Percentiles rank a stretch among this genome's conserved stretches.
These are phyloP conservation scores for Sebastes dallii DNA, from an alignment of 2,797 vertebrate genomes.

Conservation along the genomic window DNA sequence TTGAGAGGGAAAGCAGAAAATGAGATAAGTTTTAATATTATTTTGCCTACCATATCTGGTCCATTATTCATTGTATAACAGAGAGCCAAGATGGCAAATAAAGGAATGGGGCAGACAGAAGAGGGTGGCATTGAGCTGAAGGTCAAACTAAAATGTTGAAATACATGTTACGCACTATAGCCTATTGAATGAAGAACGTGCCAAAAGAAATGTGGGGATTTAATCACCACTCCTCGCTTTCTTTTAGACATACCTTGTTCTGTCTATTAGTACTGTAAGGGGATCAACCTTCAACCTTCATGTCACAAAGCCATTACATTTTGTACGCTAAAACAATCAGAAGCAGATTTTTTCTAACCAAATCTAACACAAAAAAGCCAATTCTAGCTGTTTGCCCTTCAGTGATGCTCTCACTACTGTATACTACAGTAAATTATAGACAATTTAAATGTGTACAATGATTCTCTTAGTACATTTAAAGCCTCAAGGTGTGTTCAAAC, in stretches of 20 bases:
- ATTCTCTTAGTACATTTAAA: background rate
- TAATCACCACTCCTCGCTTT: background rate
- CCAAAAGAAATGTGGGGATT: background rate
- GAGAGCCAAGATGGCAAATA: constrained; percentile 20
- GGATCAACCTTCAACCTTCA: background rate
- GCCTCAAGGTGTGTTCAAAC: background rate
- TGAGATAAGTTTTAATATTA: constrained; percentile 1
- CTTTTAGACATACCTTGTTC: background rate
- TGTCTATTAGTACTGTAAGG: background rate
- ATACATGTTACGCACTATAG: background rate
- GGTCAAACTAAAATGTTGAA: constrained; percentile 4
- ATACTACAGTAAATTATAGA: background rate
- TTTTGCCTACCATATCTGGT: constrained; percentile 13
- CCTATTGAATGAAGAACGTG: background rate
- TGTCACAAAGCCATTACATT: background rate
- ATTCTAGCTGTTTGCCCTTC: background rate
- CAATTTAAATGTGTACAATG: background rate
- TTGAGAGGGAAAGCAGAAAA: background rate
- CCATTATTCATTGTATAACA: constrained; percentile 25
- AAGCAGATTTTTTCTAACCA: background rate
- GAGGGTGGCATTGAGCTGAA: background rate
- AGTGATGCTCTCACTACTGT: background rate
- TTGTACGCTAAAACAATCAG: background rate
- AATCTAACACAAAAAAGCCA: background rate
- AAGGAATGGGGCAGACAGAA: background rate